Evolutionary conservation across 2,113 vertebrate species (phyloP), one percentile per base, ranked within the genome.

Genomic region (Typhlomys cinereus): DNA sequence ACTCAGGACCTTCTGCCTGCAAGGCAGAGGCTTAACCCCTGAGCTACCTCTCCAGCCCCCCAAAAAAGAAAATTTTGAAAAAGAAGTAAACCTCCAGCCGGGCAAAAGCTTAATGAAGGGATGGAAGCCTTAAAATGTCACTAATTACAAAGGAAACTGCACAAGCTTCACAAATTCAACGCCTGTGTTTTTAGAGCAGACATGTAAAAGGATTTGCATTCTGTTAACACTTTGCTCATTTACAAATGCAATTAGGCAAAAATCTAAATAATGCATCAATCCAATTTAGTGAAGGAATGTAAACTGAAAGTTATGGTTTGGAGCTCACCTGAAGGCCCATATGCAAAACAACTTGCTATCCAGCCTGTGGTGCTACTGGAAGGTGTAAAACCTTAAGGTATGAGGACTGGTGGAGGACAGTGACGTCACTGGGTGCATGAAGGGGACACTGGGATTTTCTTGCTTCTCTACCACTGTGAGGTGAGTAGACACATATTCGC

Each of bases 111-210:
- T 90, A 84, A 92, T 89, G 79, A 81, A 64, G 25, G n/a, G 78
- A 52, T 57, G 34, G 94, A 84, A 92, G 93, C 31, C 78, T 95
- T 89, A 89, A 94, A 95, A 85, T 27, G 90, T 76, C 64, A 92
- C n/a, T n/a, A 92, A 86, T 76, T 86, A 86, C 71, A 14, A 88
- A 71, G 67, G 15, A 69, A 87, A 89, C 1, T 44, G 6, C 25
- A 61, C 39, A 74, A 36, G 62, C 57, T 91, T 80, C 7, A 83
- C 25, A 36, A 73, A 85, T 44, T 80, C 52, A 85, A 8, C 61
- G 44, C 29, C 52, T 75, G 44, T 81, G 78, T 89, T 85, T 48
- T 81, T 78, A 36, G 71, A 75, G 82, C 81, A 91, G 44, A 91
- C 44, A 71, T 25, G 59, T 13, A 50, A 89, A 92, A 89, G 31